Evolutionary conservation across 2,888 invertebrate species (phyloP).

Genomic region (Patella ulyssiponensis): DNA sequence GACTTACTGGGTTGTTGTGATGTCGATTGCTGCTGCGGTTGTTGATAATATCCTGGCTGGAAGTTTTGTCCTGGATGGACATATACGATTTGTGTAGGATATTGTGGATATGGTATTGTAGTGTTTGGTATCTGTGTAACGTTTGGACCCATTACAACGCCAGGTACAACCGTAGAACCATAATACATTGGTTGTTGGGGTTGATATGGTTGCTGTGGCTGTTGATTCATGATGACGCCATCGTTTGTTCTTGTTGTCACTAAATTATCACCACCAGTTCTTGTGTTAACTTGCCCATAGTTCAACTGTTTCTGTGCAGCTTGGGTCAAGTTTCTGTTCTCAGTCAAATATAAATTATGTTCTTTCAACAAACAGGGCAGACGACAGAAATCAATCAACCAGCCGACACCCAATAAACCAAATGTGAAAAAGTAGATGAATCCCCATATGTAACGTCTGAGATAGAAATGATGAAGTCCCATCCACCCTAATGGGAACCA

Average conservation of each 20-base stretch:
- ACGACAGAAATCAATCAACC: slow-evolving; percentile 52
- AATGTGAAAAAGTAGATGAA: slow-evolving; percentile 52
- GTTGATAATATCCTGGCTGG: too few relatives aligned
- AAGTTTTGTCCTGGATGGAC: too few relatives aligned
- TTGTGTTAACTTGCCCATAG: not conserved
- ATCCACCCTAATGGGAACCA: slow-evolving; percentile 50
- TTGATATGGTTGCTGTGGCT: too few relatives aligned
- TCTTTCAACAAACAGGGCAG: slow-evolving; percentile 49
- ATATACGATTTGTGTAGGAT: not conserved
- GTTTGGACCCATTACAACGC: too few relatives aligned
- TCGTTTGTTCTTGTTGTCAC: not conserved
- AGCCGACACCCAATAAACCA: slow-evolving; percentile 53
- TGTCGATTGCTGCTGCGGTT: too few relatives aligned
- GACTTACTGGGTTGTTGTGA: too few relatives aligned
- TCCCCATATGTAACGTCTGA: slow-evolving; percentile 52
- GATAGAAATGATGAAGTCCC: slow-evolving; percentile 48
- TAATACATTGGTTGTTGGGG: too few relatives aligned
- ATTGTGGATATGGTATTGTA: not conserved
- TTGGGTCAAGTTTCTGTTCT: not conserved
- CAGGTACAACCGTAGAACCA: too few relatives aligned
- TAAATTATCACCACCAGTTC: not conserved
- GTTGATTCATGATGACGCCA: too few relatives aligned
- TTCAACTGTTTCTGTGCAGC: not conserved
- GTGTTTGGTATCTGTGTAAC: not conserved
- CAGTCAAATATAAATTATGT: slow-evolving; percentile 33